These are phyloP conservation scores for Kryphioiulus occultus DNA, from an alignment of 2,888 invertebrate genomes.

Conservation along the genomic window DNA sequence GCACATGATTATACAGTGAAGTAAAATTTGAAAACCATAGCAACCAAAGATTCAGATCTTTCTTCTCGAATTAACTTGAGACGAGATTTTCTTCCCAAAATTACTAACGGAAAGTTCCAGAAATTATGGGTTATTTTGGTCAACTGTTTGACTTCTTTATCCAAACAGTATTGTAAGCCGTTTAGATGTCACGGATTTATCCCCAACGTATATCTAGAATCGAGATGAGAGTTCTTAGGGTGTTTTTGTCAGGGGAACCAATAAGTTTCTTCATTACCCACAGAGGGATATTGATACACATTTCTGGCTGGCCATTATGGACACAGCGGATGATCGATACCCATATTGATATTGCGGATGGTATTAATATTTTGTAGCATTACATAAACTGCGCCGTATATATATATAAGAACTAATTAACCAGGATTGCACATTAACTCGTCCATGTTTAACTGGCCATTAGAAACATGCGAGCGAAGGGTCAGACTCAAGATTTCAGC, in stretches of 20 bases:
- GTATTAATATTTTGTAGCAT: conserved; percentile 33
- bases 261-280: background rate
- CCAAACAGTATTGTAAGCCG: too few relatives aligned
- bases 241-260: background rate
- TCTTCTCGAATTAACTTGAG: too few relatives aligned
- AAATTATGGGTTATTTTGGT: too few relatives aligned
- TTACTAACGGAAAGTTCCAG: too few relatives aligned
- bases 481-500: background rate
- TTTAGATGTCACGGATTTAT: too few relatives aligned
- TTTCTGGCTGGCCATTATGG: background rate
- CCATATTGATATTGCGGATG: background rate
- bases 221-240: background rate
- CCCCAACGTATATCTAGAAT: background rate
- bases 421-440: conserved; percentile 29
- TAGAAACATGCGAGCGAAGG: background rate
- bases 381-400: conserved; percentile 13
- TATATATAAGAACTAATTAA: conserved; percentile 43
- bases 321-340: background rate
- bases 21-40: too few relatives aligned
- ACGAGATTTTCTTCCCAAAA: too few relatives aligned
- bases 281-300: background rate
- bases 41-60: too few relatives aligned
- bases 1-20: too few relatives aligned
- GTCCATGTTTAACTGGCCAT: background rate
- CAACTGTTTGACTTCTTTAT: too few relatives aligned